A percentile compares a stretch with the other conserved stretches of the same genome.
phyloP scores from a whole-genome alignment of 1,140 invertebrate genomes.

The Macrobrachium rosenbergii region DNA sequence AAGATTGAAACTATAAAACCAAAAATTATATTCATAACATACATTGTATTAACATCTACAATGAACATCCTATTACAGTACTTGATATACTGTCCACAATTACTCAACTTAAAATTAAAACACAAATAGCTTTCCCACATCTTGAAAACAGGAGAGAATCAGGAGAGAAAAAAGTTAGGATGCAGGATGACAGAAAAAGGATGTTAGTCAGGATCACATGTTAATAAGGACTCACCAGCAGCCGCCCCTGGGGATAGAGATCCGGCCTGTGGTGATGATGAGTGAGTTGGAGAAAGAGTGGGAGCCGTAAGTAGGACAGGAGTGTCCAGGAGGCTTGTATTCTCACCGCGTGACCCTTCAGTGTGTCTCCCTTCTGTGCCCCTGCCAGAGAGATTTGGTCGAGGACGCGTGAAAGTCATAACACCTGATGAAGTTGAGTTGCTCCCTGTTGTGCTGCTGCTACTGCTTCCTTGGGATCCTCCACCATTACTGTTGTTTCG shows the following conservation, averaged over 20 bases:
- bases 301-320: conserved; percentile 56
- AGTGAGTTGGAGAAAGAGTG: conserved; percentile 60
- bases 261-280: conserved; percentile 51
- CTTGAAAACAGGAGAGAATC: too few relatives aligned
- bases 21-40: too few relatives aligned
- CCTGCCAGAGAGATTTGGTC: conserved; percentile 33
- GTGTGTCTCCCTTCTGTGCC: conserved; percentile 38
- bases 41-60: too few relatives aligned
- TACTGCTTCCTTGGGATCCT: conserved; percentile 17
- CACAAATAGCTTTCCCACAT: too few relatives aligned
- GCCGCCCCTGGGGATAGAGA: conserved; percentile 55
- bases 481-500: conserved; percentile 46
- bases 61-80: too few relatives aligned
- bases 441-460: neutral
- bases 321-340: conserved; percentile 57
- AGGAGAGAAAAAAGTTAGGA: neutral
- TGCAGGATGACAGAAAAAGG: conserved; percentile 24
- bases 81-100: conserved; percentile 24
- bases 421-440: neutral
- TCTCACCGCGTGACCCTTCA: conserved; percentile 56
- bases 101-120: neutral
- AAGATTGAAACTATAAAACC: too few relatives aligned
- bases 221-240: conserved; percentile 53
- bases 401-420: conserved; percentile 53
- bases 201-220: conserved; percentile 42